Evolutionary conservation across 2,888 invertebrate genomes (phyloP), one percentile per base, ranked within the genome.

Genomic region (Trissolcus japonicus): DNA sequence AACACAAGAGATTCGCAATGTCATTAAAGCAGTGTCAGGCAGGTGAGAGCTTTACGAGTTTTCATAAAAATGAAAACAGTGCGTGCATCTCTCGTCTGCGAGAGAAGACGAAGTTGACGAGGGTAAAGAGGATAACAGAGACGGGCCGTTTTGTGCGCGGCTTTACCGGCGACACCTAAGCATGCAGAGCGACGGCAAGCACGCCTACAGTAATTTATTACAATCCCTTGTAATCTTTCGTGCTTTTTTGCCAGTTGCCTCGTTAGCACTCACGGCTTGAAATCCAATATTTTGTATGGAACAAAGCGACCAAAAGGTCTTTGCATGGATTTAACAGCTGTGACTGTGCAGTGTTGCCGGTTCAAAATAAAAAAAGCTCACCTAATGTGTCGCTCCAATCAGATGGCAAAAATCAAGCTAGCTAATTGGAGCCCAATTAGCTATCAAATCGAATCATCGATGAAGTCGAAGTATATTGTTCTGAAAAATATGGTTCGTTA

Each of bases 181-280:
- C 75, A 60, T 76, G 78, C 75, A 72, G 76, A 40, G 76, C 74
- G 62, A 66, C 72, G 62, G 57, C 79, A 74, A 76, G 71, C 69
- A 72, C 79, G 73, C 61, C 71, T 67, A 78, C 81, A 82, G 81
- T 83, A 84, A 85, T 86, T 85, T 84, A 84, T 85, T 84, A 83
- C 83, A 76, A 83, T 80, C 81, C 81, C 80, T 83, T 80, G 81
- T 80, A 82, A 81, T 81, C 83, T 84, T 84, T 83, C 81, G 81
- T 80, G 80, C 80, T 79, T 82, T 81, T 82, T 81, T 80, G 82
- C 67, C 66, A 66, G 66, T 68, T 61, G 67, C 73, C 72, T 68
- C 62, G 77, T 68, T 73, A 69, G 69, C 73, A 77, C 77, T 68
- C 77, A 65, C 56, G 63, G 67, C 73, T 68, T 77, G 77, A 73